Evolutionary conservation across 2,888 invertebrate species (phyloP).

Genomic region (Hypomecis atomaria): DNA sequence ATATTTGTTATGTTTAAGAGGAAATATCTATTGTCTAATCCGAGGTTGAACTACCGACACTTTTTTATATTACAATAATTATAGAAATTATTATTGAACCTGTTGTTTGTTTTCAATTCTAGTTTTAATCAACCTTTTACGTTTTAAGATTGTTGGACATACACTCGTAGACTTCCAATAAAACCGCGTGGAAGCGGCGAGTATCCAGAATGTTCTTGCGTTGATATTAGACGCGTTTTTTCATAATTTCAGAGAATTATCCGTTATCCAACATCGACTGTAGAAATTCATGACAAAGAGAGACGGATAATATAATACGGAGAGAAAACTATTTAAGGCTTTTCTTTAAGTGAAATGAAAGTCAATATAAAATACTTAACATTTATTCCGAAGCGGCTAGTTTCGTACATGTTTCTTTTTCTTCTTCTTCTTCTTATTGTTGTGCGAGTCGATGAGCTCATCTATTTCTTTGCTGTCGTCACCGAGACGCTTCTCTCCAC

Average conservation of each 20-base stretch:
- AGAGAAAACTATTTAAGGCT: too few relatives aligned
- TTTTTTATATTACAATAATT: slow-evolving; percentile 86
- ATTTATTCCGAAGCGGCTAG: slow-evolving; percentile 21
- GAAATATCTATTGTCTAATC: slow-evolving; percentile 85
- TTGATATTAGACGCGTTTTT: too few relatives aligned
- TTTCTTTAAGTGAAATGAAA: slow-evolving; percentile 12
- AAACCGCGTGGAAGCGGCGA: too few relatives aligned
- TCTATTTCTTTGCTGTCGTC: slow-evolving; percentile 79
- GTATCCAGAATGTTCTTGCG: too few relatives aligned
- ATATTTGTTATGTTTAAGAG: slow-evolving; percentile 84
- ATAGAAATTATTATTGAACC: slow-evolving; percentile 85
- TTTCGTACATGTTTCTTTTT: slow-evolving; percentile 74
- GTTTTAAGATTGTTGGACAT: too few relatives aligned
- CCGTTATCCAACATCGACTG: too few relatives aligned
- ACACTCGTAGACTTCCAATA: background rate
- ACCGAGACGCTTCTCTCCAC: slow-evolving; percentile 78
- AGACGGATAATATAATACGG: too few relatives aligned
- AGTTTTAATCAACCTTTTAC: background rate
- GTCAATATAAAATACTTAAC: slow-evolving; percentile 10
- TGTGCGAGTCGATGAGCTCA: slow-evolving; percentile 72
- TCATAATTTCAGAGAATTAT: too few relatives aligned
- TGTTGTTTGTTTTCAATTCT: slow-evolving; percentile 57
- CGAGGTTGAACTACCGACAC: slow-evolving; percentile 84
- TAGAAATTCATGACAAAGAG: too few relatives aligned
- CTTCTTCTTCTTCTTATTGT: slow-evolving; percentile 77